Conservation (phyloP, 2,888 invertebrate species). For the Cephus pulcher region DNA sequence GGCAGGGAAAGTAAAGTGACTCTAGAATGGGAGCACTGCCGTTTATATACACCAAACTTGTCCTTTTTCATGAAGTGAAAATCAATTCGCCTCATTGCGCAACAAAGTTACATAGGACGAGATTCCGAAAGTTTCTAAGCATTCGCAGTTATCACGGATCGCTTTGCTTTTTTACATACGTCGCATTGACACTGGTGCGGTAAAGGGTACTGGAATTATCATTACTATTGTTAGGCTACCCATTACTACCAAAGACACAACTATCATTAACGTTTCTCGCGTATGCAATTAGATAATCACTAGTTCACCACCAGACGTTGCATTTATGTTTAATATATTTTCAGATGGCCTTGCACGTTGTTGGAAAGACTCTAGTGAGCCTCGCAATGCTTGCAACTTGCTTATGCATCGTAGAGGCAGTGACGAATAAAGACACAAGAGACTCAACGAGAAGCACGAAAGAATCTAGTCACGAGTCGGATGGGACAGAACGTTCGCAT, state of each 20-base stretch:
- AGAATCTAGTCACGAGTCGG: constrained; percentile 37
- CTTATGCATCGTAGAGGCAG: constrained; percentile 25
- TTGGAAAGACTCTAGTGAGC: constrained; percentile 29
- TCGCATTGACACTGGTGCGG: neutral
- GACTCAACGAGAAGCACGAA: constrained; percentile 27
- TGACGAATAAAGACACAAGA: constrained; percentile 16
- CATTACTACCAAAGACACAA: neutral
- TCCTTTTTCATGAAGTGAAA: constrained; percentile 6
- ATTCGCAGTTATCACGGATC: neutral
- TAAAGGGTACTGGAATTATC: neutral
- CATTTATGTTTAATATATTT: constrained; percentile 18
- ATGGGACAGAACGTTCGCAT: neutral
- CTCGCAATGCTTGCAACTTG: constrained; percentile 35
- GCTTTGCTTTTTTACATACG: neutral
- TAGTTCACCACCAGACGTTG: neutral
- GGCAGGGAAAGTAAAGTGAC: constrained; percentile 8
- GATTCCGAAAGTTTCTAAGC: neutral
- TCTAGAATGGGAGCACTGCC: neutral
- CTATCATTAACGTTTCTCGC: neutral
- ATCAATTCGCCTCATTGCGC: constrained; percentile 3
- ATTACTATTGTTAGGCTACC: neutral
- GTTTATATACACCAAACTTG: neutral
- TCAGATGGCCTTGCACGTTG: constrained; percentile 34
- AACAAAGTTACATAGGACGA: neutral
- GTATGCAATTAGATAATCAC: neutral